Evolutionary conservation across 2,113 vertebrate genomes (phyloP), one percentile per base, ranked within the genome.

Genomic region (Callipepla californica): DNA sequence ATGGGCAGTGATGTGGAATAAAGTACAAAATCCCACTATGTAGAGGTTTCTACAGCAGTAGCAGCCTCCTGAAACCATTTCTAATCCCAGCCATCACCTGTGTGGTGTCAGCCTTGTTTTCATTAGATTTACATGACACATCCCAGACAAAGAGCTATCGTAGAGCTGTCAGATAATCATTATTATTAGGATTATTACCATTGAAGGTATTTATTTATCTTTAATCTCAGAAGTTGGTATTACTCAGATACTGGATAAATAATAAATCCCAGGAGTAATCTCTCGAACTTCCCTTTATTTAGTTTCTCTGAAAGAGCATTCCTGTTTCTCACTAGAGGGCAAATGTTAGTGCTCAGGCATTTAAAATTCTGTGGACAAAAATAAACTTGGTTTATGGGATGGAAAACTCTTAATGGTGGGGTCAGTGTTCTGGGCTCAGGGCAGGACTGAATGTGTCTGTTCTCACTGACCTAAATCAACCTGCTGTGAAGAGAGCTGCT

Each of bases 351-450:
- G 55, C 20, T 92, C 82, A 78, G 82, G 59, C 70, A 79, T 86
- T 93, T 95, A 85, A 92, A 93, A 91, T 95, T 73, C 87, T 72
- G 50, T 55, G 68, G 78, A 95, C 62, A 87, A 93, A 96, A 96
- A 96, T 84, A 93, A 96, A 94, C 76, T 65, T 26, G 13, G 10
- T 77, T 85, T 76, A 75, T 89, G 72, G 9, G 51, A 68, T 72
- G 73, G n/a, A 89, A 75, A 80, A 91, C 59, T 73, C 62, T 22
- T 70, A 48, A 38, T 51, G 23, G 11, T 32, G 80, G 68, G 68
- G 45, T 83, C 82, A 65, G 30, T 48, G 47, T 67, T 42, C 40
- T 0, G 1, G 17, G 11, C 40, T 72, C 58, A 76, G 11, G 11
- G 38, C 15, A 75, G 51, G 26, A 44, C 38, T 61, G 65, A 74